Evolutionary conservation across 2,888 invertebrate genomes (phyloP).

Genomic region (Gerosis bhagava): DNA sequence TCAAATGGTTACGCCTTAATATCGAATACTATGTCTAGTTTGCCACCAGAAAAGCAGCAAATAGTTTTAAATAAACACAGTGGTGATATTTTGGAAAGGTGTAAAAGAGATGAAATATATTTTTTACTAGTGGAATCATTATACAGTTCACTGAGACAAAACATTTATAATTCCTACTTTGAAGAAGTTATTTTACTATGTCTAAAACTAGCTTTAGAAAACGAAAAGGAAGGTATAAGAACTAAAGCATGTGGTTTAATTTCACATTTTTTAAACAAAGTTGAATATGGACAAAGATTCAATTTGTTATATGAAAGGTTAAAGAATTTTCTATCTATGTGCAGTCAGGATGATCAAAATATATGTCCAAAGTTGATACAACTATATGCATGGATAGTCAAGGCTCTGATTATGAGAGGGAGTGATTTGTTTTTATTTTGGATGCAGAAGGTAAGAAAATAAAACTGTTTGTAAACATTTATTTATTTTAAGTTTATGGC

Average conservation of each 20-base stretch:
- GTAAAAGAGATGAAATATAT: slow-evolving; percentile 49
- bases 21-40: slow-evolving; percentile 58
- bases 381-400: slow-evolving; percentile 69
- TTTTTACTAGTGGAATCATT: slow-evolving; percentile 76
- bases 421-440: slow-evolving; percentile 62
- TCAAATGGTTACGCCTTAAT: slow-evolving; percentile 56
- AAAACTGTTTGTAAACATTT: no score
- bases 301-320: slow-evolving; percentile 60
- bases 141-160: slow-evolving; percentile 69
- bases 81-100: slow-evolving; percentile 46
- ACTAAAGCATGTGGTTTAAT: slow-evolving; percentile 72
- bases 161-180: slow-evolving; percentile 52
- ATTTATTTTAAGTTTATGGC: no score
- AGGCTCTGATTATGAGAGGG: slow-evolving; percentile 64
- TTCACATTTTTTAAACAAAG: slow-evolving; percentile 84
- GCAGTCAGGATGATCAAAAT: slow-evolving; percentile 43
- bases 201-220: slow-evolving; percentile 55
- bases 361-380: slow-evolving; percentile 53
- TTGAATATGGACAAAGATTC: slow-evolving; percentile 61
- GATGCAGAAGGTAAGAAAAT: slow-evolving; percentile 60
- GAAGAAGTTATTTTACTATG: slow-evolving; percentile 59
- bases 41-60: slow-evolving; percentile 57
- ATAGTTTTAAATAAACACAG: slow-evolving; percentile 51
- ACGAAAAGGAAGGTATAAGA: slow-evolving; percentile 52
- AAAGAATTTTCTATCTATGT: slow-evolving; percentile 47